Evolutionary conservation across 2,797 vertebrate genomes (phyloP), one percentile per base, ranked within the genome.

Genomic region (Arnoldichthys spilopterus): DNA sequence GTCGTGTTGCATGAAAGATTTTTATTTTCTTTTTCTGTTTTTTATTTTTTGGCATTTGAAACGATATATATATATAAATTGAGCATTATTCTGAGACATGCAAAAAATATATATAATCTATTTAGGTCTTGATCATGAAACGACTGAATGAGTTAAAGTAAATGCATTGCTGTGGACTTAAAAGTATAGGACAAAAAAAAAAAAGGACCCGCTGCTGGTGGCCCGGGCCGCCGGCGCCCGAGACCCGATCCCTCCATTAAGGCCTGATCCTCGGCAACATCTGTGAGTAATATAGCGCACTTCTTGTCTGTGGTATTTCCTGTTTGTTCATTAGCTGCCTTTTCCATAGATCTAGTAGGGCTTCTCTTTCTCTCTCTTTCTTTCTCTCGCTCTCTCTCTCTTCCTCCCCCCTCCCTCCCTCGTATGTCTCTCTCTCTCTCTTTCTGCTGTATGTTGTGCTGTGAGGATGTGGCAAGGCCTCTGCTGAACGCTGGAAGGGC

Each of bases 231-330:
- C 28, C 28, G 9, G 72, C 54, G 62, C 69, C 67, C 22, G 32
- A 72, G 58, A 77, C 45, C 79, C 51, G 66, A 49, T 20, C 45
- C 51, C 58, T 45, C 66, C 71, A 32, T 58, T 68, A 68, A 64
- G 79, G 47, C 72, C 45, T 45, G 58, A 58, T 54, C 73, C 64
- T 71, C 74, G 77, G 61, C 76, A 76, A 84, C 86, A 86, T 87
- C 86, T 86, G 86, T 77, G 83, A 86, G 83, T 84, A 71, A 82
- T 85, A 82, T 81, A 81, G 79, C 68, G 76, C 76, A 75, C 74
- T 66, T 61, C 70, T 77, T 73, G 77, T 84, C 71, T 78, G 61
- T 78, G 83, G 78, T 73, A 83, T 86, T 84, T 87, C 84, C 83
- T 90, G 82, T 86, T 83, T 82, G 74, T 82, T 82, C 68, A 79